These are phyloP conservation scores for Drosophila pegasa DNA, from an alignment of 2,888 invertebrate species.

Conservation along the genomic window DNA sequence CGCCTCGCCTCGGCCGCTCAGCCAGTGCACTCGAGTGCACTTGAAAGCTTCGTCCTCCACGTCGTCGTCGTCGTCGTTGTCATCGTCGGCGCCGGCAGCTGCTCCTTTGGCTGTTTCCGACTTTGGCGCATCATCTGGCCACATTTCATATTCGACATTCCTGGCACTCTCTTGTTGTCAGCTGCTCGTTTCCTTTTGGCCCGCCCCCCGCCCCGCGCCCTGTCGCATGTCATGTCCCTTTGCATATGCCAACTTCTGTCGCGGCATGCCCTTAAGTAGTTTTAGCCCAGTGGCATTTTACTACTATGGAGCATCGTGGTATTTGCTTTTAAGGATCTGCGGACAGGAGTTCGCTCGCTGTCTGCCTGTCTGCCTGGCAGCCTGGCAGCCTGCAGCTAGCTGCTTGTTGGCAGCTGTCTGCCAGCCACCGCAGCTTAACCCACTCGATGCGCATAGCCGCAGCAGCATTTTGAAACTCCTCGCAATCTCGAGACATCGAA, in stretches of 20 bases:
- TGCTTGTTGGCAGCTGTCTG: constrained; percentile 45
- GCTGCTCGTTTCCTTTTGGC: constrained; percentile 50
- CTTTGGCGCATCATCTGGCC: constrained; percentile 59
- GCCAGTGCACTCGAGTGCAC: constrained; percentile 39
- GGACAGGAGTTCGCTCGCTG: constrained; percentile 35
- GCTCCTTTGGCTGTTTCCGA: constrained; percentile 35
- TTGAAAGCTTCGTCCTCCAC: constrained; percentile 16
- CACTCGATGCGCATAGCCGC: constrained; percentile 4
- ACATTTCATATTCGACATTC: constrained; percentile 71
- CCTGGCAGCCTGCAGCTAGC: background rate
- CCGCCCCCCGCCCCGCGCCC: background rate
- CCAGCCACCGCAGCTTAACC: constrained; percentile 20
- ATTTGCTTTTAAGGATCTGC: constrained; percentile 51
- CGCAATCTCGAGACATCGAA: constrained; percentile 36
- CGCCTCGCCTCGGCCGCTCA: constrained; percentile 4
- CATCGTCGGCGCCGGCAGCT: constrained; percentile 28
- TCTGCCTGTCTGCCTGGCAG: constrained; percentile 33
- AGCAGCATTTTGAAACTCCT: constrained; percentile 14
- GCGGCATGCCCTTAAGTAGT: constrained; percentile 57
- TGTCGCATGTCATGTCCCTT: constrained; percentile 26
- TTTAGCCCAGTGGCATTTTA: constrained; percentile 65
- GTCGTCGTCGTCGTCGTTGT: background rate
- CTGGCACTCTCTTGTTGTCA: constrained; percentile 37
- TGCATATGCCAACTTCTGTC: constrained; percentile 39
- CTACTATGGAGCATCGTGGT: constrained; percentile 33